Percentiles rank a stretch among this genome's conserved stretches.
phyloP scores from a whole-genome alignment of 2,888 invertebrate genomes.

The Eilema griseolum region DNA sequence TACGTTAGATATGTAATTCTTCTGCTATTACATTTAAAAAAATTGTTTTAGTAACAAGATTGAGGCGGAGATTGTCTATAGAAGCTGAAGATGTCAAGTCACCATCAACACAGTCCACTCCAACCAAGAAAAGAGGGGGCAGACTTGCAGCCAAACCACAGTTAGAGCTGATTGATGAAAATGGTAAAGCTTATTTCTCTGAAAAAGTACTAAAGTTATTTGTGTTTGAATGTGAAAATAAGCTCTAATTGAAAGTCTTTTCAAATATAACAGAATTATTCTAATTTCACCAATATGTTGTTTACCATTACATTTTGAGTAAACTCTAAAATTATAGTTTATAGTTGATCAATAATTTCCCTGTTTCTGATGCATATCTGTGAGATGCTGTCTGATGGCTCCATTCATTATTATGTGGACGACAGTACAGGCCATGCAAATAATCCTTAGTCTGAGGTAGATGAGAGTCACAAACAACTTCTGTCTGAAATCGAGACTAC shows the following conservation, averaged over 20 bases:
- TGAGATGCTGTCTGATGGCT: too few relatives aligned
- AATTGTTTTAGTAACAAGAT: conserved; percentile 64
- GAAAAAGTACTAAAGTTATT: neutral
- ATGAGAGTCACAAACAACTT: too few relatives aligned
- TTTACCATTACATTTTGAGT: too few relatives aligned
- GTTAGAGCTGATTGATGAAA: conserved; percentile 79
- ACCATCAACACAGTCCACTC: conserved; percentile 72
- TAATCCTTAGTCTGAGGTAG: too few relatives aligned
- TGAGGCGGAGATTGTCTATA: conserved; percentile 74
- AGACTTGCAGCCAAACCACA: conserved; percentile 74
- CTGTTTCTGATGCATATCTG: neutral
- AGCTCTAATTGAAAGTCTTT: neutral
- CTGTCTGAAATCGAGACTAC: too few relatives aligned
- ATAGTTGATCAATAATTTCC: too few relatives aligned
- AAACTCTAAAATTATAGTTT: too few relatives aligned
- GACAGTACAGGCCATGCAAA: too few relatives aligned
- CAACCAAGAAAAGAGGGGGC: conserved; percentile 74
- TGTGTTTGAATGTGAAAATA: neutral
- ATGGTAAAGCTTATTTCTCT: conserved; percentile 60
- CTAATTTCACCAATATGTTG: neutral
- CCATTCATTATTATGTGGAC: too few relatives aligned
- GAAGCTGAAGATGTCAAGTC: conserved; percentile 75
- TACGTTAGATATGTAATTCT: neutral
- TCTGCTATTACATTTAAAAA: neutral
- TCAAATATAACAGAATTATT: neutral